These are phyloP conservation scores for Circus cinereus DNA, from an alignment of 2,797 vertebrate genomes.

Conservation along the genomic window DNA sequence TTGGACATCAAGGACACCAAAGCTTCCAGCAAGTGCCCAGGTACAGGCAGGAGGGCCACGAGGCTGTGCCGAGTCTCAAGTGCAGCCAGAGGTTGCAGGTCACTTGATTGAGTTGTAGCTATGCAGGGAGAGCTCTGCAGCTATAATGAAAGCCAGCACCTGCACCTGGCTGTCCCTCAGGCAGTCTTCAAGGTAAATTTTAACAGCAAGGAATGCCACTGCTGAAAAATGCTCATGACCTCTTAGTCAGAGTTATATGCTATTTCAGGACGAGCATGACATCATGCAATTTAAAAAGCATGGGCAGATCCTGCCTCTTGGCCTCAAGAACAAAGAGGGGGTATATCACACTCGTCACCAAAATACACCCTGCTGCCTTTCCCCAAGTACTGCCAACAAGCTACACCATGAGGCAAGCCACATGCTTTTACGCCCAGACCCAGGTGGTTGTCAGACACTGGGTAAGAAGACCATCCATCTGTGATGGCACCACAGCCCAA, in stretches of 20 bases:
- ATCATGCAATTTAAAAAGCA: neutral
- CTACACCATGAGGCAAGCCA: neutral
- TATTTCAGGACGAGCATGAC: neutral
- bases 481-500: fast-evolving
- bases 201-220: neutral
- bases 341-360: neutral
- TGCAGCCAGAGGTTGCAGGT: neutral
- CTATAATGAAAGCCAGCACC: neutral
- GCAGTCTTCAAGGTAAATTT: neutral
- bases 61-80: neutral
- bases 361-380: neutral
- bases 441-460: neutral
- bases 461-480: fast-evolving
- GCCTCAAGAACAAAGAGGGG: fast-evolving
- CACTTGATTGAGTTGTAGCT: neutral
- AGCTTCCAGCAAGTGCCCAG: neutral
- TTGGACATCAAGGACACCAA: neutral
- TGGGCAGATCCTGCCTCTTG: neutral
- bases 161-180: neutral
- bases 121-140: neutral
- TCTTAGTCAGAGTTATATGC: neutral
- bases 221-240: neutral
- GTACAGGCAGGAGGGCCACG: neutral
- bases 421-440: neutral
- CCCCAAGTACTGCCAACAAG: neutral